Percentiles rank a stretch among this genome's conserved stretches.
Evolutionary conservation across 2,797 vertebrate species (phyloP).

Genomic region (Arctocebus calabarensis): DNA sequence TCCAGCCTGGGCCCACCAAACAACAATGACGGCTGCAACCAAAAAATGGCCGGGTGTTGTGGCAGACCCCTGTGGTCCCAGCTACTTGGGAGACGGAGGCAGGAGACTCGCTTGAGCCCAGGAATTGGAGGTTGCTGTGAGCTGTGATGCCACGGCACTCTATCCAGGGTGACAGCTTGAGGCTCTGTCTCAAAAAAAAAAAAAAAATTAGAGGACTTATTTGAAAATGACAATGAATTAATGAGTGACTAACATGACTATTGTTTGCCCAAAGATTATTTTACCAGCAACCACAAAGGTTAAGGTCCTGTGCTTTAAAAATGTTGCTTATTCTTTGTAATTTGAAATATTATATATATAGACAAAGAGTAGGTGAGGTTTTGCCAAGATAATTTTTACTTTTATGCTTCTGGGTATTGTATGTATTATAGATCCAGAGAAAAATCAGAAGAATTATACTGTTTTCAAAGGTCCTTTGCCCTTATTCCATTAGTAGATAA

Average conservation of each 20-base stretch:
- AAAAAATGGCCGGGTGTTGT: too few relatives aligned
- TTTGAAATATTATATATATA: slow-evolving; percentile 29
- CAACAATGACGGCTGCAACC: too few relatives aligned
- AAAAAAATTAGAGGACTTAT: slow-evolving; percentile 55
- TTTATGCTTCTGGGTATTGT: not conserved
- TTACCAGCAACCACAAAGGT: slow-evolving; percentile 18
- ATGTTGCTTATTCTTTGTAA: slow-evolving; percentile 15
- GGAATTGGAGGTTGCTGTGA: too few relatives aligned
- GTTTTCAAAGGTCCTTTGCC: slow-evolving; percentile 42
- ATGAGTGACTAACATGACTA: not conserved
- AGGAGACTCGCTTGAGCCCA: too few relatives aligned
- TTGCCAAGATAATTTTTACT: slow-evolving; percentile 36
- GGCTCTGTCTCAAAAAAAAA: too few relatives aligned
- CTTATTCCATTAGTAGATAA: not conserved
- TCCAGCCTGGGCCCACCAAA: too few relatives aligned
- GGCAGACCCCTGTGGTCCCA: too few relatives aligned
- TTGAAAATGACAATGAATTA: slow-evolving; percentile 55
- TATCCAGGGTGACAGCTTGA: too few relatives aligned
- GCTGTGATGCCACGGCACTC: too few relatives aligned
- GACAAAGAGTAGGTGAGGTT: slow-evolving; percentile 13
- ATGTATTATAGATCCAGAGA: not conserved
- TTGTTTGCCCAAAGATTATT: slow-evolving; percentile 55
- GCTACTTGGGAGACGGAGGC: too few relatives aligned
- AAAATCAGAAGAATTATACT: slow-evolving; percentile 55
- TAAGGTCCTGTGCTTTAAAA: not conserved